These are phyloP conservation scores for Lophotis ruficrista DNA, from an alignment of 2,113 vertebrate genomes.

Conservation along the genomic window DNA sequence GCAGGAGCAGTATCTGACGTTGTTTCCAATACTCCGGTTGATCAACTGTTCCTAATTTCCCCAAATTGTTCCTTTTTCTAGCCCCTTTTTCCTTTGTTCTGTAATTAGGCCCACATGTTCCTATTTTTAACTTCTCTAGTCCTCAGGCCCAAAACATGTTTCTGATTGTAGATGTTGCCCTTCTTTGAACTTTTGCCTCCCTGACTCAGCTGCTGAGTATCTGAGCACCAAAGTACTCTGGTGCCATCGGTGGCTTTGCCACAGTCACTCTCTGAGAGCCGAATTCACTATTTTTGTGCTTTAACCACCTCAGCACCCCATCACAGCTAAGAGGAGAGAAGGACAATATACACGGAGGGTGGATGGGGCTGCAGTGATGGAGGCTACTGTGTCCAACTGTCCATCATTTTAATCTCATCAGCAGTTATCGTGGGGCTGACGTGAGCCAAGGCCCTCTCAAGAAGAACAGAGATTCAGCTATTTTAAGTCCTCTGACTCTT, in stretches of 20 bases:
- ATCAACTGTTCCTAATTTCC: conserved; percentile 56
- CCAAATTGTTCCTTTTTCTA: conserved; percentile 56
- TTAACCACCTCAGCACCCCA: background rate
- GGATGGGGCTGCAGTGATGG: background rate
- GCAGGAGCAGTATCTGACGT: background rate
- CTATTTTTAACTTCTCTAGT: conserved; percentile 63
- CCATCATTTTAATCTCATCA: background rate
- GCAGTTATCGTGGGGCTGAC: background rate
- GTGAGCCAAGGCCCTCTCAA: background rate
- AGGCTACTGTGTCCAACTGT: background rate
- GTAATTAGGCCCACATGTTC: conserved; percentile 42
- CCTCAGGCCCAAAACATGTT: conserved; percentile 45
- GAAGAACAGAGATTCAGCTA: background rate
- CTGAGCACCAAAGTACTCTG: background rate
- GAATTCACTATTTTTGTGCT: background rate
- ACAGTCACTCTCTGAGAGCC: background rate
- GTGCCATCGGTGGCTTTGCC: background rate
- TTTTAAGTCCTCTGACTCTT: background rate
- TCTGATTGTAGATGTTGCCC: conserved; percentile 38
- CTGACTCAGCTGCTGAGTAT: conserved; percentile 37
- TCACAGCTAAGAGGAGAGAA: background rate
- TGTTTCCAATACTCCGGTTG: background rate
- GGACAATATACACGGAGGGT: background rate
- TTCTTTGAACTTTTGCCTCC: conserved; percentile 58
- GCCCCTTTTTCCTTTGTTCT: conserved; percentile 39